These are phyloP conservation scores for Ariolimax columbianus DNA, from an alignment of 2,888 invertebrate species.

Conservation along the genomic window DNA sequence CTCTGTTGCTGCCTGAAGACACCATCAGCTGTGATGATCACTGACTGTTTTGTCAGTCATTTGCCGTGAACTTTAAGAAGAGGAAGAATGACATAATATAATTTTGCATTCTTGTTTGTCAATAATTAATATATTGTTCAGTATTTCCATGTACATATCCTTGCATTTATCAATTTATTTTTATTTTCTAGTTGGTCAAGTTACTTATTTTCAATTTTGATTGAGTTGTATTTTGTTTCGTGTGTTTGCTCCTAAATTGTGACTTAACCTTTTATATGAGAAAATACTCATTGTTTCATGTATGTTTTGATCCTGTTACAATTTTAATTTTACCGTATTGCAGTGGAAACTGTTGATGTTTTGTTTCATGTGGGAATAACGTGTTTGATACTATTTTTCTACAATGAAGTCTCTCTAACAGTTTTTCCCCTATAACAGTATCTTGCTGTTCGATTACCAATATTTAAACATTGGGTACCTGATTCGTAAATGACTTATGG, in stretches of 20 bases:
- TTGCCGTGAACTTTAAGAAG: not conserved
- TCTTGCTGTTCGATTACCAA: no score
- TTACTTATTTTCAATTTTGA: no score
- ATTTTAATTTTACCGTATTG: not conserved
- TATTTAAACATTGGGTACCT: no score
- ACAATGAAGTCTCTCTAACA: no score
- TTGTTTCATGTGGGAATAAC: not conserved
- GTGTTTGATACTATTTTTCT: no score
- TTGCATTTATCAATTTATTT: no score
- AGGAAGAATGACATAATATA: not conserved
- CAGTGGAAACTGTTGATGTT: not conserved
- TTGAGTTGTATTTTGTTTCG: not conserved
- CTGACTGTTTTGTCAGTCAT: no score
- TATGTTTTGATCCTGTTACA: not conserved
- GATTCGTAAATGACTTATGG: no score
- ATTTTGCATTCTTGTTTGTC: not conserved
- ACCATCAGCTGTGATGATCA: no score
- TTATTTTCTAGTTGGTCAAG: no score
- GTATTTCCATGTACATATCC: not conserved
- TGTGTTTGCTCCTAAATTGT: not conserved
- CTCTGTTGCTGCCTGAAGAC: no score
- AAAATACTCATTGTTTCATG: conserved; percentile 13
- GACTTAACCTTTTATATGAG: not conserved
- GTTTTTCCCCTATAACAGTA: no score
- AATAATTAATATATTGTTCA: not conserved